Evolutionary conservation across 1,140 invertebrate genomes (phyloP), one percentile per base, ranked within the genome.

Genomic region (Dysdera silvatica): DNA sequence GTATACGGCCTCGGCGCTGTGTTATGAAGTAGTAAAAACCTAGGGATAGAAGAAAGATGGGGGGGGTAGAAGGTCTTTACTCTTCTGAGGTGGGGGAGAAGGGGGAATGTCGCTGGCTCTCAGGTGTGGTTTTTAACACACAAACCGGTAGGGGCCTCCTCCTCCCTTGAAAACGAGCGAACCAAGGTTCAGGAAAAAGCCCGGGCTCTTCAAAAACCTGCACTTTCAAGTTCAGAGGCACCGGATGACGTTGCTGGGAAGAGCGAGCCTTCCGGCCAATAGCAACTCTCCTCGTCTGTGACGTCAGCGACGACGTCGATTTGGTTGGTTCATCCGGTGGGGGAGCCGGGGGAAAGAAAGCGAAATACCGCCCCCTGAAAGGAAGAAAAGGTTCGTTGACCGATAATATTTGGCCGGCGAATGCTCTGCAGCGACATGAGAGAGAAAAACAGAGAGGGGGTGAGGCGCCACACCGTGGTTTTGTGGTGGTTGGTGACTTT

Each of bases 21-120:
- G 55, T 57, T 58, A 57, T 56, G 43, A 47, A 40, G 37, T 29
- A 29, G 24, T 23, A 33, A 14, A 23, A 43, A 32, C 20, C 40
- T 53, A 63, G 61, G 61, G 55, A 47, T 55, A 47, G 52, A 23
- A 56, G 7, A 54, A 63, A 63, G 56, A 52, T 53, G 61, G 61
- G 48, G 49, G 52, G 53, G 16, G 32, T 53, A 63, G 61, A 63
- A 55, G n/a, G n/a, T n/a, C n/a, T n/a, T n/a, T n/a, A n/a, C n/a
- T 63, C 61, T 37, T 49, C 43, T 35, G 26, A 56, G 40, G 53
- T 23, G 48, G 47, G 53, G 60, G n/a, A 31, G 33, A 55, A 32
- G 37, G 45, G 40, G 23, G 43, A 31, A 43, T 29, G 41, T 20
- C 31, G 49, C 49, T 37, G 26, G 16, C 58, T 35, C 54, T 53